These are phyloP conservation scores for Altica lythri DNA, from an alignment of 2,888 invertebrate genomes.

Conservation along the genomic window DNA sequence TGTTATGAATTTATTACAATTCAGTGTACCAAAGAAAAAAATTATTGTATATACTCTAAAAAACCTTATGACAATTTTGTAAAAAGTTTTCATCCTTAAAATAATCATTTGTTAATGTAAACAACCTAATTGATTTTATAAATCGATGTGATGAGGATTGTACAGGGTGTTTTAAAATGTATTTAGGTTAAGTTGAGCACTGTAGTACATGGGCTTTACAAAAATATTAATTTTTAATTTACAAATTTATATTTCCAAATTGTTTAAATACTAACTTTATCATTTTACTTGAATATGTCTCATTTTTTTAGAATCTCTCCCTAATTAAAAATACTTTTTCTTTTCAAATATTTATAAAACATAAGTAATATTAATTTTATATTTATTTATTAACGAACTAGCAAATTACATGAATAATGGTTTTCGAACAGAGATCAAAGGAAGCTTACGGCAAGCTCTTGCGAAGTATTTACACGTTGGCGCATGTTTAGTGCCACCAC, in stretches of 20 bases:
- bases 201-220: conserved; percentile 29
- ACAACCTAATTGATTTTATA: conserved; percentile 19
- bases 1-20: conserved; percentile 52
- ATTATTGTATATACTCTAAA: conserved; percentile 36
- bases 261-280: neutral
- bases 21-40: conserved; percentile 52
- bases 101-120: conserved; percentile 31
- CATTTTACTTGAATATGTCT: neutral
- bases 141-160: conserved; percentile 33
- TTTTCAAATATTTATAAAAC: too few species aligned
- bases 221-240: conserved; percentile 30
- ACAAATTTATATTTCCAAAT: neutral
- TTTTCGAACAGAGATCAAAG: too few species aligned
- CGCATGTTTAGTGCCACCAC: too few species aligned
- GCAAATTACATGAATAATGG: too few species aligned
- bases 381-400: too few species aligned
- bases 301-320: too few species aligned
- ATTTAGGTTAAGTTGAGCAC: conserved; percentile 28
- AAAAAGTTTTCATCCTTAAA: too few species aligned
- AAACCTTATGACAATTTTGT: conserved; percentile 40
- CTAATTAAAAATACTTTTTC: too few species aligned
- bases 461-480: too few species aligned
- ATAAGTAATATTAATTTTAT: too few species aligned
- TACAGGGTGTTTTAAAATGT: conserved; percentile 33
- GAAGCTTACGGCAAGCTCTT: too few species aligned